Evolutionary conservation across 2,797 vertebrate genomes (phyloP).

Genomic region (Oophaga sylvatica): DNA sequence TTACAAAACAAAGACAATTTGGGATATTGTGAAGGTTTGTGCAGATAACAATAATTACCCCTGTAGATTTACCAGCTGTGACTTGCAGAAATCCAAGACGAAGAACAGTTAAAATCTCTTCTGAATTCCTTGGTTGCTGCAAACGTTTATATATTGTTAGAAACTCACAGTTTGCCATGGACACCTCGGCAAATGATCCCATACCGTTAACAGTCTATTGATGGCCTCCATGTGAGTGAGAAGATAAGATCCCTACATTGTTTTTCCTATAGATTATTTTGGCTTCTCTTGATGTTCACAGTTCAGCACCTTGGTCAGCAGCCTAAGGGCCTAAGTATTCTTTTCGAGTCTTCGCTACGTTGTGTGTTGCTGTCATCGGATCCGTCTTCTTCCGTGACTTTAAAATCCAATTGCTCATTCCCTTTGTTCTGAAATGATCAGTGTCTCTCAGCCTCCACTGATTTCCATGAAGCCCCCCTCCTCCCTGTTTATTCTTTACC

Average conservation of each 20-base stretch:
- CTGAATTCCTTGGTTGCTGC: neutral
- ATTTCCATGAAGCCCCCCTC: constrained; percentile 53
- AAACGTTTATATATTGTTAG: neutral
- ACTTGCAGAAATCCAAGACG: neutral
- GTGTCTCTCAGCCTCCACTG: constrained; percentile 47
- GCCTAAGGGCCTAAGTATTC: constrained; percentile 30
- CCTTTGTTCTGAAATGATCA: constrained; percentile 58
- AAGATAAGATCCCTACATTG: neutral
- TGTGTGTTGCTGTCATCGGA: neutral
- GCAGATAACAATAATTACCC: neutral
- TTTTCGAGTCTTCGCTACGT: neutral
- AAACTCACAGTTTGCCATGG: neutral
- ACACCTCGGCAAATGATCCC: neutral
- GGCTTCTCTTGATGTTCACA: neutral
- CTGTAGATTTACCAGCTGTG: neutral
- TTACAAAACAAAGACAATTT: too few species aligned
- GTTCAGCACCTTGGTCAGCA: neutral
- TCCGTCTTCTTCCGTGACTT: constrained; percentile 33
- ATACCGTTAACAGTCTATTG: neutral
- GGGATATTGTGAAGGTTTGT: neutral
- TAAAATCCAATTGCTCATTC: constrained; percentile 50
- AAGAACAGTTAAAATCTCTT: neutral
- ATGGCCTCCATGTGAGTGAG: neutral
- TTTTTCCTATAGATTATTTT: neutral
- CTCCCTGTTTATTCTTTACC: constrained; percentile 38